A percentile compares a stretch with the other conserved stretches of the same genome.
phyloP scores from a whole-genome alignment of 92 coral and sea anemone species.

The Palythoa caribaeorum region DNA sequence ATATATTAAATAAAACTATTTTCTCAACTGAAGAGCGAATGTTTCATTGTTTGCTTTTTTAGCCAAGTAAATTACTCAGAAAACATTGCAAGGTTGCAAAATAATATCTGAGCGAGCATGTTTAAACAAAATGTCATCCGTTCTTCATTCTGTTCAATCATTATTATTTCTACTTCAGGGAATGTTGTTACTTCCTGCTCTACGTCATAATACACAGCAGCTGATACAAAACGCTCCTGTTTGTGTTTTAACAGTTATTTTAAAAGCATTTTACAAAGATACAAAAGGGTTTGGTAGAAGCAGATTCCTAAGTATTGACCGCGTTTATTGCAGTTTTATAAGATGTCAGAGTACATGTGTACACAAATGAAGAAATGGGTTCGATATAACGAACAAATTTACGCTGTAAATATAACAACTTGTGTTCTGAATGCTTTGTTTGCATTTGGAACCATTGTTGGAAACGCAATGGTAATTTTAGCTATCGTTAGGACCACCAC shows the following conservation, averaged over 20 bases:
- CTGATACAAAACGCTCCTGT: too few relatives aligned
- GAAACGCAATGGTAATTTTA: constrained; percentile 7
- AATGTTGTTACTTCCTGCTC: neutral
- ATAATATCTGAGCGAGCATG: neutral
- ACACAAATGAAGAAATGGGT: constrained; percentile 31
- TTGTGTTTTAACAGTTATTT: too few relatives aligned
- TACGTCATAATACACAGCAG: neutral
- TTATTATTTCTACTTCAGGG: too few relatives aligned
- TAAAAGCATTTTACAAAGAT: too few relatives aligned
- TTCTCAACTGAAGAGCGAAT: neutral
- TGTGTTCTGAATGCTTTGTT: constrained; percentile 17
- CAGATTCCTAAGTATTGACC: neutral
- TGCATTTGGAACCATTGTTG: constrained; percentile 2
- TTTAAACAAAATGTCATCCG: neutral
- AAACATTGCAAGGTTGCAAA: neutral
- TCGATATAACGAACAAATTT: neutral
- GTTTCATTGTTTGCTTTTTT: too few relatives aligned
- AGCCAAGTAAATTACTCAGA: neutral
- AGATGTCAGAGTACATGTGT: constrained; percentile 20
- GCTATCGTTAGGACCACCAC: constrained; percentile 32
- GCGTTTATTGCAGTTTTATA: neutral
- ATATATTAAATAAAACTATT: too few relatives aligned
- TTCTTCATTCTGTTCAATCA: neutral
- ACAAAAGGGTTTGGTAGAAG: too few relatives aligned
- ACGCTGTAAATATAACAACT: neutral